phyloP scores from a whole-genome alignment of 2,888 invertebrate species.

The Orthosia cruda region DNA sequence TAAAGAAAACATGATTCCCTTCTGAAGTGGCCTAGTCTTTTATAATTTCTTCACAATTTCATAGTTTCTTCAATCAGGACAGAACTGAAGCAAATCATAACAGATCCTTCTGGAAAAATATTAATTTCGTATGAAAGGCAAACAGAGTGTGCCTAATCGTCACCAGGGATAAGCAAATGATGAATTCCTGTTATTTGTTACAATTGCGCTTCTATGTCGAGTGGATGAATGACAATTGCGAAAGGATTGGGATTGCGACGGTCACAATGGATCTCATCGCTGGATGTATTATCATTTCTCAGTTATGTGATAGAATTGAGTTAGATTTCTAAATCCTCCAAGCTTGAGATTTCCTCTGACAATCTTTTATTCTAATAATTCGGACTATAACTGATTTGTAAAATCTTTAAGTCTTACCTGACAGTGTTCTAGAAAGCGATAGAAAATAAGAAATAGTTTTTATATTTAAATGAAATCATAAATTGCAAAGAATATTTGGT shows the following conservation, averaged over 20 bases:
- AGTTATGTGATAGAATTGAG: conserved; percentile 77
- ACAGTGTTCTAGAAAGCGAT: too few relatives aligned
- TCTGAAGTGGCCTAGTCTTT: neutral
- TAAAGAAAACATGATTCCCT: neutral
- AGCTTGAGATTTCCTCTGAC: conserved; percentile 25
- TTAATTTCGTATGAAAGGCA: conserved; percentile 68
- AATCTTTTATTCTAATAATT: conserved; percentile 21
- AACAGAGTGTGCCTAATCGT: conserved; percentile 69
- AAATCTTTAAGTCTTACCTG: neutral
- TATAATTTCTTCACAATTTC: conserved; percentile 23
- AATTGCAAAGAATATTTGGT: too few relatives aligned
- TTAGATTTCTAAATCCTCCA: conserved; percentile 23
- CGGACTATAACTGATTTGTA: neutral
- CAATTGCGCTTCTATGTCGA: conserved; percentile 76
- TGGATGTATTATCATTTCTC: conserved; percentile 68
- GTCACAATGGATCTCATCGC: conserved; percentile 56
- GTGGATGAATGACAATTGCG: conserved; percentile 80
- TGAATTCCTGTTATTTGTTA: conserved; percentile 73
- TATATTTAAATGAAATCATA: too few relatives aligned
- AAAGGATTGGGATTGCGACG: conserved; percentile 69
- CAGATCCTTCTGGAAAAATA: conserved; percentile 74
- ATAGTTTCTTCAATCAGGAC: conserved; percentile 18
- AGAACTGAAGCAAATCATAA: conserved; percentile 57
- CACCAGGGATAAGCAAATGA: conserved; percentile 26
- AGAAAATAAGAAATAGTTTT: too few relatives aligned